phyloP scores from a whole-genome alignment of 2,888 invertebrate genomes.

The Augochlorella aurata region DNA sequence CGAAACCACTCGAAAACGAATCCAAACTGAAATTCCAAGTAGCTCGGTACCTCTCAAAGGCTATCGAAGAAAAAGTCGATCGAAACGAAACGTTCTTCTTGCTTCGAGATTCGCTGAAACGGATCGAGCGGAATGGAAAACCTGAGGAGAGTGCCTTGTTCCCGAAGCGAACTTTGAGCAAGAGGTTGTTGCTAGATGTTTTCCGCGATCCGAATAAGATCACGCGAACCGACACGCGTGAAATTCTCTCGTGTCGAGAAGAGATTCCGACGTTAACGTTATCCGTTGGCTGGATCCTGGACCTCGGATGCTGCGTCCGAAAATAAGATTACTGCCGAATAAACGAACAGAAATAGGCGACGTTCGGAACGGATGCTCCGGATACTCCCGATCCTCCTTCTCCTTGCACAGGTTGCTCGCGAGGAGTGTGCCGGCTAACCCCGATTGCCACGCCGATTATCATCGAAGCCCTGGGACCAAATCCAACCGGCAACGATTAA shows the following conservation, averaged over 20 bases:
- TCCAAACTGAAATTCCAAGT: constrained; percentile 19
- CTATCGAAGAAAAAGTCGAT: constrained; percentile 13
- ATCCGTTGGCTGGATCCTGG: constrained; percentile 70
- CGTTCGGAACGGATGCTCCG: constrained; percentile 63
- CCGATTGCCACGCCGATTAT: constrained; percentile 38
- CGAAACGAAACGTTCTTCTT: background rate
- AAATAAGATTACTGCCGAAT: constrained; percentile 77
- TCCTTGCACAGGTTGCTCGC: constrained; percentile 52
- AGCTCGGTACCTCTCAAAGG: background rate
- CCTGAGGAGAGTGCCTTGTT: background rate
- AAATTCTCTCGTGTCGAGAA: constrained; percentile 13
- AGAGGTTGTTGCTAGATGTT: no score
- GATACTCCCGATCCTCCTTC: constrained; percentile 10
- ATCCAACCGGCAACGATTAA: background rate
- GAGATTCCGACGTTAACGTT: constrained; percentile 21
- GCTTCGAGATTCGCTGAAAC: background rate
- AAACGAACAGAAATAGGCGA: constrained; percentile 77
- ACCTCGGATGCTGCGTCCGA: constrained; percentile 74
- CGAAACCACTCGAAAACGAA: constrained; percentile 33
- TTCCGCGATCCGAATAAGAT: background rate
- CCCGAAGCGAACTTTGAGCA: background rate
- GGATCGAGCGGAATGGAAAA: background rate
- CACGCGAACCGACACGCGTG: background rate
- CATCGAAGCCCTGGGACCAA: constrained; percentile 23
- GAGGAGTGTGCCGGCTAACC: constrained; percentile 27